Percentiles rank a stretch among this genome's conserved stretches.
Conservation (phyloP, 2,113 vertebrate species). For the Melanocharis versteri region DNA sequence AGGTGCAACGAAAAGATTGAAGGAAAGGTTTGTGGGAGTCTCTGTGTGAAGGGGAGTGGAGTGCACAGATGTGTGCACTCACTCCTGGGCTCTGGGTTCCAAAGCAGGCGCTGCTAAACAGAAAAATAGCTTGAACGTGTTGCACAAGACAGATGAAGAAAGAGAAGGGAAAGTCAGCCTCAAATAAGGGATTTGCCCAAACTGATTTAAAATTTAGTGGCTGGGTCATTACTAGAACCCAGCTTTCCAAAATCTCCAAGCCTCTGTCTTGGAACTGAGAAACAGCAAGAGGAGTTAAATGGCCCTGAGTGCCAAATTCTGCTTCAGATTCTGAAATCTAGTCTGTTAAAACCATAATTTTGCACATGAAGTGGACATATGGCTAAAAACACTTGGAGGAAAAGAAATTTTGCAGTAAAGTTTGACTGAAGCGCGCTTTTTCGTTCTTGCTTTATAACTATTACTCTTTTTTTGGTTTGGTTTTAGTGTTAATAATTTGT, state of each 20-base stretch:
- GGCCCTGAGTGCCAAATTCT: not conserved
- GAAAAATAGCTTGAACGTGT: not conserved
- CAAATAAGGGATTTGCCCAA: not conserved
- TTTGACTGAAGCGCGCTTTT: not conserved
- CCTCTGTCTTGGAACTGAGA: not conserved
- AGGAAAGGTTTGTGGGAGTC: not conserved
- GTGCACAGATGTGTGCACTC: not conserved
- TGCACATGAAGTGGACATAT: not conserved
- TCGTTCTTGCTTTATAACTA: not conserved
- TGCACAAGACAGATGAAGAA: not conserved
- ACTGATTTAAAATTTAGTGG: not conserved
- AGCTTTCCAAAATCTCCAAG: not conserved
- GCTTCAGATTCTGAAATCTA: not conserved
- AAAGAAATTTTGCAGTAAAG: not conserved
- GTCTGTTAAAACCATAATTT: not conserved
- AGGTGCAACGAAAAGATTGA: not conserved
- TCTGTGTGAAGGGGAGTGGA: not conserved
- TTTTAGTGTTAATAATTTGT: not conserved
- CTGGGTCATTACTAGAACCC: not conserved
- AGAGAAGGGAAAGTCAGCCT: not conserved
- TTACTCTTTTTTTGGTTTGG: not conserved
- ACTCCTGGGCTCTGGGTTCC: not conserved
- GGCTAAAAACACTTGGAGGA: not conserved
- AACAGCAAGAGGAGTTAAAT: not conserved
- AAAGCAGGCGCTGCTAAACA: not conserved